Percentiles rank a stretch among this genome's conserved stretches.
These are phyloP conservation scores for Onchidella celtica DNA, from an alignment of 2,888 invertebrate genomes.

Conservation along the genomic window DNA sequence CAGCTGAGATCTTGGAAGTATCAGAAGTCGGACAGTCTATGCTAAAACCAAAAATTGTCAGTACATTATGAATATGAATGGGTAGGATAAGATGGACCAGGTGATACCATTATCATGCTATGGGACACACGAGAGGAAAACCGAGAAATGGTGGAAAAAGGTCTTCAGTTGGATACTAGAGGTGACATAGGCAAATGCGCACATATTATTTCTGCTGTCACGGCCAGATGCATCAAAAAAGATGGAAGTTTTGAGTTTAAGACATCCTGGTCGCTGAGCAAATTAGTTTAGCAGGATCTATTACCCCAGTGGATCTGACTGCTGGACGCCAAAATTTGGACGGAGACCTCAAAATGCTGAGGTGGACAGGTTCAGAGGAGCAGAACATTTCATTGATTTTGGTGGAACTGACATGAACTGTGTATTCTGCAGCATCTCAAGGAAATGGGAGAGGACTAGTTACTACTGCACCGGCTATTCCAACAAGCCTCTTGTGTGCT, in stretches of 20 bases:
- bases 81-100: neutral
- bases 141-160: constrained; percentile 32
- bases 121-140: constrained; percentile 14
- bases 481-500: neutral
- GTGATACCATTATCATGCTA: neutral
- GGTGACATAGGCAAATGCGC: neutral
- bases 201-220: neutral
- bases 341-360: neutral
- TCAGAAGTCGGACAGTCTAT: neutral
- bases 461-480: neutral
- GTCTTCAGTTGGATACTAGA: neutral
- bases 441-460: neutral
- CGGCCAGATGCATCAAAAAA: neutral
- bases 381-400: neutral
- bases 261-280: neutral
- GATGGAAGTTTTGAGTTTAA: neutral
- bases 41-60: neutral
- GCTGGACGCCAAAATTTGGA: neutral
- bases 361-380: neutral
- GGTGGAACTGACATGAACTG: neutral
- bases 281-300: neutral
- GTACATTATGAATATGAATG: neutral
- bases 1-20: neutral
- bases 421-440: neutral
- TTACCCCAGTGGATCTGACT: too few species aligned